Evolutionary conservation across 1,140 invertebrate genomes (phyloP).

Genomic region (Tachypleus tridentatus): DNA sequence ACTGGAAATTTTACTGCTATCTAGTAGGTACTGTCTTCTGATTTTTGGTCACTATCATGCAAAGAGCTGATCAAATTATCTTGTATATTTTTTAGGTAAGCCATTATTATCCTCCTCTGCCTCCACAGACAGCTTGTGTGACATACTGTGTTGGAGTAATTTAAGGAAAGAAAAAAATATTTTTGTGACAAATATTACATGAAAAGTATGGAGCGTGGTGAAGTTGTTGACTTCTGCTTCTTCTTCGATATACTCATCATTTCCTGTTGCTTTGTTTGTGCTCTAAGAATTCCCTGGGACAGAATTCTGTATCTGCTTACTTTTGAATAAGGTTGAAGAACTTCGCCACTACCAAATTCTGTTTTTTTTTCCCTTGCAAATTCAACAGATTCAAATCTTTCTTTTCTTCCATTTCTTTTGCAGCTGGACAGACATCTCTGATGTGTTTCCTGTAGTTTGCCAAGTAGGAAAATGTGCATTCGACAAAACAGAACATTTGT

Average conservation of each 20-base stretch:
- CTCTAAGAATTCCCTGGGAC: conserved; percentile 1
- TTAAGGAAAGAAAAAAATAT: conserved; percentile 4
- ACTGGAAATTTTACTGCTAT: too few species aligned
- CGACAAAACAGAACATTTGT: not conserved
- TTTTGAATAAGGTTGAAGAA: not conserved
- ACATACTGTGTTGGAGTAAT: conserved; percentile 2
- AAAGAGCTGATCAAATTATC: too few species aligned
- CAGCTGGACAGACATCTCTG: not conserved
- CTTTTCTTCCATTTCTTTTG: not conserved
- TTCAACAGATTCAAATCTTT: not conserved
- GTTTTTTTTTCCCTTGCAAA: not conserved
- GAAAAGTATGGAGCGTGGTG: conserved; percentile 1
- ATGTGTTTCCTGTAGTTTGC: not conserved
- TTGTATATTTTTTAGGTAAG: too few species aligned
- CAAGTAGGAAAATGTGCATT: not conserved
- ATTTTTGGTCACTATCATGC: too few species aligned
- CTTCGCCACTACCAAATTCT: not conserved
- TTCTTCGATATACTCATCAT: not conserved
- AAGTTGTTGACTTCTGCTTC: not conserved
- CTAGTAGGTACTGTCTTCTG: too few species aligned
- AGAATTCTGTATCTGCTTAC: not conserved
- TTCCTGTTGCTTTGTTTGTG: not conserved
- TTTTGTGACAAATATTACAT: conserved; percentile 3
- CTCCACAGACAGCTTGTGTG: not conserved
- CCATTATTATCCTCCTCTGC: not conserved